These are phyloP conservation scores for Diabrotica balteata DNA, from an alignment of 2,888 invertebrate species.

Conservation along the genomic window DNA sequence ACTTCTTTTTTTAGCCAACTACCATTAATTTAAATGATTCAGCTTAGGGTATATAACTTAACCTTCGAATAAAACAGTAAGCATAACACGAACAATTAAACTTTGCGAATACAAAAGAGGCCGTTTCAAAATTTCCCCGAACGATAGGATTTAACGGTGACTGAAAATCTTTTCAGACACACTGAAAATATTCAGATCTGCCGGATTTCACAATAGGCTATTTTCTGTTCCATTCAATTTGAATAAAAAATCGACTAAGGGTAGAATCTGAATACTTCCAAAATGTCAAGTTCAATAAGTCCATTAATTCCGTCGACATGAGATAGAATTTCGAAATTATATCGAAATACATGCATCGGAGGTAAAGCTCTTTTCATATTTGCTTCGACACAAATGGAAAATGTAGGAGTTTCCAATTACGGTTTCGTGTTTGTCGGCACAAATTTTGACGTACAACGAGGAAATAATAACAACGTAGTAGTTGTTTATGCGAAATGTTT, in stretches of 20 bases:
- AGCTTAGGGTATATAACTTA: conserved; percentile 6
- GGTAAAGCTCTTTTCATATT: neutral
- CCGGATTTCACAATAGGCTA: conserved; percentile 26
- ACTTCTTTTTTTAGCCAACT: neutral
- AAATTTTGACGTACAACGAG: too few species aligned
- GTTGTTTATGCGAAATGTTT: too few species aligned
- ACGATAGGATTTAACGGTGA: conserved; percentile 25
- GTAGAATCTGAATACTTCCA: conserved; percentile 18
- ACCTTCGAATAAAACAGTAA: conserved; percentile 17
- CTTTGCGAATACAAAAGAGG: conserved; percentile 14
- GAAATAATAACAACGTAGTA: too few species aligned
- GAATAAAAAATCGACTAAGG: conserved; percentile 27
- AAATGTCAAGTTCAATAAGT: conserved; percentile 29
- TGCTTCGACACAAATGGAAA: neutral
- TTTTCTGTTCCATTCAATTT: conserved; percentile 27
- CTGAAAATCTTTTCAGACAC: conserved; percentile 26
- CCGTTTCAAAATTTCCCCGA: conserved; percentile 7
- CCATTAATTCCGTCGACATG: conserved; percentile 19
- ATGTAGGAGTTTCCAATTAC: too few species aligned
- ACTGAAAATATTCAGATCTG: conserved; percentile 23
- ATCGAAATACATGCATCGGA: conserved; percentile 2
- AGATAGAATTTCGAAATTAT: conserved; percentile 15
- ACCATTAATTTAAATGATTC: neutral
- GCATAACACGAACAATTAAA: conserved; percentile 23
- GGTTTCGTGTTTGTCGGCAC: too few species aligned